These are phyloP conservation scores for Laothoe populi DNA, from an alignment of 2,888 invertebrate genomes.

Conservation along the genomic window DNA sequence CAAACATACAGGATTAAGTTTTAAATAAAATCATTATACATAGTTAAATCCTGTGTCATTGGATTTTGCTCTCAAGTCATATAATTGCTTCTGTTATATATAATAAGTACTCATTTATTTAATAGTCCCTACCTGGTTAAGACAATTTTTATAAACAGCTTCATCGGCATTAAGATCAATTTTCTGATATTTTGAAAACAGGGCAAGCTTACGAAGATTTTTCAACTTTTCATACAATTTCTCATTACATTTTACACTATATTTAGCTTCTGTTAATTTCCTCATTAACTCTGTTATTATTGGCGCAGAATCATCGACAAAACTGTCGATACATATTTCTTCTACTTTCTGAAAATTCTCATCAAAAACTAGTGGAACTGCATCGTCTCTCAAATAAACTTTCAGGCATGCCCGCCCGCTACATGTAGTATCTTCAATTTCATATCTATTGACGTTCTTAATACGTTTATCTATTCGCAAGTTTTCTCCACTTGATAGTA, in stretches of 20 bases:
- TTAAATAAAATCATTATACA: no score
- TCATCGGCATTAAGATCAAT: constrained; percentile 52
- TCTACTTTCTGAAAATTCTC: constrained; percentile 58
- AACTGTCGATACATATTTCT: constrained; percentile 29
- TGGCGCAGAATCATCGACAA: constrained; percentile 46
- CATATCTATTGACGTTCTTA: constrained; percentile 54
- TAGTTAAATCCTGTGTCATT: no score
- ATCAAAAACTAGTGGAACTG: constrained; percentile 66
- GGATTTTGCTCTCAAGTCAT: no score
- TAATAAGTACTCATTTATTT: no score
- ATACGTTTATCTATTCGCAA: constrained; percentile 51
- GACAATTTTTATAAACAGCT: constrained; percentile 46
- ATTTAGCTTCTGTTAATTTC: constrained; percentile 65
- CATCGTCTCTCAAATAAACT: constrained; percentile 60
- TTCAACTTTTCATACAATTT: constrained; percentile 52
- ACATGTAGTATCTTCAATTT: constrained; percentile 54
- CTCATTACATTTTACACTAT: constrained; percentile 59
- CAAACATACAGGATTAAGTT: no score
- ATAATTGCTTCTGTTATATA: no score
- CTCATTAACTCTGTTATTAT: constrained; percentile 56
- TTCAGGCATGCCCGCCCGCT: constrained; percentile 58
- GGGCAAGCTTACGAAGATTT: constrained; percentile 57
- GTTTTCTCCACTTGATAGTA: constrained; percentile 54
- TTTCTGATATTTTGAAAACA: constrained; percentile 54
- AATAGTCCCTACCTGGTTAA: constrained; percentile 48